Evolutionary conservation across 2,888 invertebrate species (phyloP).

Genomic region (Cerastis rubricosa): DNA sequence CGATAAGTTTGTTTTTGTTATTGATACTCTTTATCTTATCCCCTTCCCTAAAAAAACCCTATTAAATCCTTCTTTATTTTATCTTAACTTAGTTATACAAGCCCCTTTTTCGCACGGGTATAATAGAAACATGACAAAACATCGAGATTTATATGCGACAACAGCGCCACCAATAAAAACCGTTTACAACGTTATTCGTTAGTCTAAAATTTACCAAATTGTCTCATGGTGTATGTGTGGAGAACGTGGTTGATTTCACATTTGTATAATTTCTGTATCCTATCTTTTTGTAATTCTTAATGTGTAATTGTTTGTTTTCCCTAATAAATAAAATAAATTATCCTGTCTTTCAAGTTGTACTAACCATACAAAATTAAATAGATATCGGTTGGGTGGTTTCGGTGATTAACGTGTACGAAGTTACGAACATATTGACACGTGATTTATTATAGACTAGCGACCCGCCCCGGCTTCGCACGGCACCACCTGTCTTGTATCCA

Average conservation of each 20-base stretch:
- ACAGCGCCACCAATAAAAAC: neutral
- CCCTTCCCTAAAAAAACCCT: no score
- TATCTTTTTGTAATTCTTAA: neutral
- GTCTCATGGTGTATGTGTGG: neutral
- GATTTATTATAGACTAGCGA: neutral
- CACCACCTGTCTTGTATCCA: no score
- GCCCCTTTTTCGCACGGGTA: neutral
- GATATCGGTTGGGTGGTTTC: neutral
- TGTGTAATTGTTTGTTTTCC: neutral
- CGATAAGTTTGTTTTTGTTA: slow-evolving; percentile 17
- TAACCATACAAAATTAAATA: no score
- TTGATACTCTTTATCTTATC: neutral
- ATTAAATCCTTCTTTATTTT: no score
- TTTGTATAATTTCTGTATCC: neutral
- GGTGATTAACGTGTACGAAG: neutral
- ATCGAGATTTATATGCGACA: neutral
- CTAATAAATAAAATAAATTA: neutral
- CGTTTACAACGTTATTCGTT: no score
- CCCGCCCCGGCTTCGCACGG: neutral
- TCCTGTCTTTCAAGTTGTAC: no score
- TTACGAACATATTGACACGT: neutral
- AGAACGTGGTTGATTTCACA: neutral
- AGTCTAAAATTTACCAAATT: no score
- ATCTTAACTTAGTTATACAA: no score
- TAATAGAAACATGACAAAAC: neutral